Evolutionary conservation across 2,113 vertebrate genomes (phyloP), one percentile per base, ranked within the genome.

Genomic region (Paramormyrops kingsleyae): DNA sequence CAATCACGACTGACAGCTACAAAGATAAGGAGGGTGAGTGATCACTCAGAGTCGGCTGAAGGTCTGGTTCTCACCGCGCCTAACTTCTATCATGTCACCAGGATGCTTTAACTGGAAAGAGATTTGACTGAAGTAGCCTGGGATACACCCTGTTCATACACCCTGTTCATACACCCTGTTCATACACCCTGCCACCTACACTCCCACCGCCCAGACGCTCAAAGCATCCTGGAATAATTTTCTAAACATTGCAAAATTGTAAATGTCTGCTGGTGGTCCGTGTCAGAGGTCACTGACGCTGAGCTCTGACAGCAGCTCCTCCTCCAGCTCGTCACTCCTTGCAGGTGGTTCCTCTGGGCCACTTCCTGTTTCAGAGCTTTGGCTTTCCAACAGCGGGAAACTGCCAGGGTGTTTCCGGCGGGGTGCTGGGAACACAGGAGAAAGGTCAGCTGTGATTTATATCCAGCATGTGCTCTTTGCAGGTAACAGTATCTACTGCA

Each of bases 201-300:
- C 21, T 12, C 62, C 62, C 62, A 12, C 24, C n/a, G 0, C 7
- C 21, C 59, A 24, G 7, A 8, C 2, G 8, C 59, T n/a, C 59
- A n/a, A 4, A 66, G 62, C 62, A 27, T 21, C n/a, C 77, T 44
- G 42, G 7, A 83, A 24, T 42, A 9, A 46, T 47, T n/a, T n/a
- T 47, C 19, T 47, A 12, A 24, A 4, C 46, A 50, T 50, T 42
- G 87, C 2, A 17, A 31, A 56, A 56, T 56, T 56, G 17, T 5
- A 53, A 53, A 7, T 52, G 24, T 44, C 56, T 49, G 85, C 21
- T 89, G 86, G 15, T n/a, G 15, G 49, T n/a, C 66, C 87, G 90
- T 53, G 49, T 95, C 91, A 97, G 89, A 97, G 95, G 93, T 97
- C 96, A 90, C 91, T 93, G 56, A 97, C 94, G 93, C 95, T 96